Conservation (phyloP, 2,113 vertebrate species). For the Thunnus maccoyii region DNA sequence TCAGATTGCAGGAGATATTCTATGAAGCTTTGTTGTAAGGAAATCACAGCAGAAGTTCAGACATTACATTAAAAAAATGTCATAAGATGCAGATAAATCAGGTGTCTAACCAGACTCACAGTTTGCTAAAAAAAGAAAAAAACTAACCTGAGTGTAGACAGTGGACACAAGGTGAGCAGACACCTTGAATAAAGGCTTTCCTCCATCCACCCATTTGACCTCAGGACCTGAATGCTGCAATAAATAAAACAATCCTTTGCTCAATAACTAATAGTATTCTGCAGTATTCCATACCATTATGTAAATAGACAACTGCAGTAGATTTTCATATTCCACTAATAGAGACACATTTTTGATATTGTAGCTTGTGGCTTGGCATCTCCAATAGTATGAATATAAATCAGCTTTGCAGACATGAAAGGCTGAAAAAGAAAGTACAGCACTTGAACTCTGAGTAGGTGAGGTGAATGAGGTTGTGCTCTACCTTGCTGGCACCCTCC, state of each 20-base stretch:
- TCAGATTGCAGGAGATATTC: neutral
- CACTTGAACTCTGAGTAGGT: neutral
- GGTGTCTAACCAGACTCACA: neutral
- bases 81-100: neutral
- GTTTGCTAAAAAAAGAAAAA: neutral
- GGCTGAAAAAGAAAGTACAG: neutral
- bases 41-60: neutral
- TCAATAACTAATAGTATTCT: neutral
- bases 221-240: constrained; percentile 93
- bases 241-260: constrained; percentile 14
- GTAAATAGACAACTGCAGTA: too few relatives aligned
- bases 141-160: constrained; percentile 94
- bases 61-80: neutral
- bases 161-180: constrained; percentile 96
- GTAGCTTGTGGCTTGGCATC: neutral
- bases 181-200: constrained; percentile 93
- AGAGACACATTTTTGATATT: too few relatives aligned
- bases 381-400: neutral
- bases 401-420: neutral
- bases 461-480: neutral
- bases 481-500: constrained; percentile 92
- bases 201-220: constrained; percentile 98
- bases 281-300: neutral
- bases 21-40: neutral
- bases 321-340: too few relatives aligned